Evolutionary conservation across 2,888 invertebrate species (phyloP).

Genomic region (Leptogaster cylindrica): DNA sequence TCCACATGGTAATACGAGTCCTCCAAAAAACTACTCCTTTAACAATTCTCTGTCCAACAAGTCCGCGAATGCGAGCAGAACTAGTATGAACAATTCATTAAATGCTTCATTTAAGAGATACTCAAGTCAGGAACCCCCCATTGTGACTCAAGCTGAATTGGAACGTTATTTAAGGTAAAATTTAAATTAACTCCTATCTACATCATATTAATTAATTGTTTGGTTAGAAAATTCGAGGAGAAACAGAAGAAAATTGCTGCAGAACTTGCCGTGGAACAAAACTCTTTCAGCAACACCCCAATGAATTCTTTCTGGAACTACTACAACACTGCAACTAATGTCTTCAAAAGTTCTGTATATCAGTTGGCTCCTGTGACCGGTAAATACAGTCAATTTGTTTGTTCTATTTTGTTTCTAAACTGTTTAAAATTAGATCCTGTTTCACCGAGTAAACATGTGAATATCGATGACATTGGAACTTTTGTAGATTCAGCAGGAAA

Average conservation of each 20-base stretch:
- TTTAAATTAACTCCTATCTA: no score
- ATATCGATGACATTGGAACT: constrained; percentile 57
- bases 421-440: constrained; percentile 49
- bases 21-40: constrained; percentile 52
- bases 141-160: constrained; percentile 62
- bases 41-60: constrained; percentile 54
- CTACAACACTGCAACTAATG: constrained; percentile 58
- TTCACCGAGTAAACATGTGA: constrained; percentile 55
- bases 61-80: constrained; percentile 53
- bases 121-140: constrained; percentile 61
- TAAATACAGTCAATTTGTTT: constrained; percentile 39
- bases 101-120: constrained; percentile 57
- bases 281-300: constrained; percentile 51
- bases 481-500: constrained; percentile 56
- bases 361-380: constrained; percentile 58
- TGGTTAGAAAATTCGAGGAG: no score
- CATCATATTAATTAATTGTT: no score
- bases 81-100: constrained; percentile 53
- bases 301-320: constrained; percentile 62
- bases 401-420: background rate
- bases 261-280: constrained; percentile 53
- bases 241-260: constrained; percentile 54
- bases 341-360: constrained; percentile 59
- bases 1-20: constrained; percentile 53
- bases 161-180: constrained; percentile 62